Conservation (phyloP, 2,113 vertebrate genomes). For the Amblyopsis rosae region DNA sequence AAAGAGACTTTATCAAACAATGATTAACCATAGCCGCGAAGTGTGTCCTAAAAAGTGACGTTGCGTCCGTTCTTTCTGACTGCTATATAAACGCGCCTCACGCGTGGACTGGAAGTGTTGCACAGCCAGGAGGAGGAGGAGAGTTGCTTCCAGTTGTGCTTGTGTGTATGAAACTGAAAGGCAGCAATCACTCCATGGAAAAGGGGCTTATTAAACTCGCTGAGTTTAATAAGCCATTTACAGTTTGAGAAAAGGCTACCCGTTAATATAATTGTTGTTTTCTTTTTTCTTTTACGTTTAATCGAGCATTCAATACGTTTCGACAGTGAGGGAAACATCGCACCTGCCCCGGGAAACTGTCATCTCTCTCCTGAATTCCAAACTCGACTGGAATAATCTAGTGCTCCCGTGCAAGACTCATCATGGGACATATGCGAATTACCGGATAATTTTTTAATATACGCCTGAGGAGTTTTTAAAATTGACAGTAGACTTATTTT, state of each 20-base stretch:
- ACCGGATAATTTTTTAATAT: background rate
- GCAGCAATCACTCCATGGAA: background rate
- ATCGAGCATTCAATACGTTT: background rate
- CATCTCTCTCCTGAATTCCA: slow-evolving; percentile 38
- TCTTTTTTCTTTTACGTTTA: background rate
- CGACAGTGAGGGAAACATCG: slow-evolving; percentile 9
- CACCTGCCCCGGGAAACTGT: slow-evolving; percentile 70
- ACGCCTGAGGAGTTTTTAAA: slow-evolving; percentile 43
- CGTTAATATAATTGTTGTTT: background rate
- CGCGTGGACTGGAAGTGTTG: slow-evolving; percentile 42
- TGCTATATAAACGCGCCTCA: slow-evolving; percentile 66
- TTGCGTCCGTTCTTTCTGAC: slow-evolving; percentile 64
- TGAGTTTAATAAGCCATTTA: background rate
- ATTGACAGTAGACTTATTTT: slow-evolving; percentile 5
- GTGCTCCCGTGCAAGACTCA: slow-evolving; percentile 45
- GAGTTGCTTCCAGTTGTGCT: slow-evolving; percentile 31
- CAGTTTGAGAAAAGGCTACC: background rate
- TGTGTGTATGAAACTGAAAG: slow-evolving; percentile 8
- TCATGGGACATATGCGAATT: slow-evolving; percentile 46
- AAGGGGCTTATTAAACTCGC: slow-evolving; percentile 28
- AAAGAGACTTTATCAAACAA: background rate
- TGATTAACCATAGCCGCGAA: background rate
- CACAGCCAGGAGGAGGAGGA: slow-evolving; percentile 40
- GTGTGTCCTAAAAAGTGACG: slow-evolving; percentile 65
- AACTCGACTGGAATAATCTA: slow-evolving; percentile 39